A percentile compares a stretch with the other conserved stretches of the same genome.
phyloP scores from a whole-genome alignment of 2,888 invertebrate species.

The Patella ulyssiponensis region DNA sequence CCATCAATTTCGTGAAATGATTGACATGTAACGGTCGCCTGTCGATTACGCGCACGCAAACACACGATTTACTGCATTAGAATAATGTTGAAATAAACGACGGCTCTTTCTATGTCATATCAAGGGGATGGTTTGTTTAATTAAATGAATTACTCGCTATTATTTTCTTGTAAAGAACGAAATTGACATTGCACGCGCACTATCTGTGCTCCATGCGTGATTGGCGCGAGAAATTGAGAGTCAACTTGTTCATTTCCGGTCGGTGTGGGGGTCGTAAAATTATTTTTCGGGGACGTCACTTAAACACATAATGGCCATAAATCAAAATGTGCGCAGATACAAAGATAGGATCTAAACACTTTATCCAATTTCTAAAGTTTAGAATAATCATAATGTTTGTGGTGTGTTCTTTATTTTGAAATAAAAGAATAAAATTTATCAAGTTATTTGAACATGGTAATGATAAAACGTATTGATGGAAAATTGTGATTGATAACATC shows the following conservation, averaged over 20 bases:
- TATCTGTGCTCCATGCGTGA: conserved; percentile 24
- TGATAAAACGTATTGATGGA: too few relatives aligned
- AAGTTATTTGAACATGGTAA: too few relatives aligned
- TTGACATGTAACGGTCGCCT: neutral
- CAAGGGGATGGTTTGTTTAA: conserved; percentile 13
- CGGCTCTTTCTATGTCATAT: neutral
- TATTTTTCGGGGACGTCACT: conserved; percentile 1
- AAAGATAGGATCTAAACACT: neutral
- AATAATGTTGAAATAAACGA: neutral
- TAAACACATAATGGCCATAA: conserved; percentile 9
- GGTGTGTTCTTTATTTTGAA: too few relatives aligned
- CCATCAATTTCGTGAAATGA: conserved; percentile 4
- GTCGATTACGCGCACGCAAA: conserved; percentile 9
- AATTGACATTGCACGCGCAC: conserved; percentile 23
- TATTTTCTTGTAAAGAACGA: conserved; percentile 27
- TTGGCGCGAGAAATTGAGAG: conserved; percentile 26
- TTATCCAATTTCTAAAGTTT: neutral
- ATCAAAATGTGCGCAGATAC: neutral
- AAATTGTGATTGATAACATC: too few relatives aligned
- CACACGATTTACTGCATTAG: conserved; percentile 13
- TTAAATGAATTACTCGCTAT: conserved; percentile 27
- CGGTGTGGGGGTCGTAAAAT: neutral
- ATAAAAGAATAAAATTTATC: too few relatives aligned
- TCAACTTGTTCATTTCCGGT: conserved; percentile 28
- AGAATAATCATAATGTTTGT: neutral